Evolutionary conservation across 2,888 invertebrate genomes (phyloP).

Genomic region (Subacronicta megacephala): DNA sequence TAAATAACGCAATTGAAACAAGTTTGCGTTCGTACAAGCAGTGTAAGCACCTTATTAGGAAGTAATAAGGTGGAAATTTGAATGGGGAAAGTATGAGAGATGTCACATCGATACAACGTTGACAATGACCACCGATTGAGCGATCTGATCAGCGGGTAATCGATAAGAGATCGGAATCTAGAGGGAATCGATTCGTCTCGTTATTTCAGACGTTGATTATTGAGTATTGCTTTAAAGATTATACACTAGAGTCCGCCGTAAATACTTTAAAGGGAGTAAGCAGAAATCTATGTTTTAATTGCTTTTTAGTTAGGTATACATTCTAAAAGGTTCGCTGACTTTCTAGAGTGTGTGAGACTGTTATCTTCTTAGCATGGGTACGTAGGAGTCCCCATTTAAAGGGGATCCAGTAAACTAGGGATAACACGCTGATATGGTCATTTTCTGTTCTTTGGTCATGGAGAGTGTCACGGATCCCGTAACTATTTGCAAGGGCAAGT

Average conservation of each 20-base stretch:
- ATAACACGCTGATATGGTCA: too few relatives aligned
- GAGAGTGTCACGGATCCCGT: too few relatives aligned
- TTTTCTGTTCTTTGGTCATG: too few relatives aligned
- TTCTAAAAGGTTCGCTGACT: too few relatives aligned
- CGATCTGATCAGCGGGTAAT: conserved; percentile 71
- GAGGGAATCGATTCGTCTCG: conserved; percentile 70
- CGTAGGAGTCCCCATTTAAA: too few relatives aligned
- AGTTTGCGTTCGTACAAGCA: conserved; percentile 21
- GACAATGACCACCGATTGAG: conserved; percentile 81
- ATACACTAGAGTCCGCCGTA: conserved; percentile 35
- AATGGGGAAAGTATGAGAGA: conserved; percentile 54
- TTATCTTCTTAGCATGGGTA: too few relatives aligned
- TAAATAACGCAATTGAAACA: conserved; percentile 24
- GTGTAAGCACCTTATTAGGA: conserved; percentile 26
- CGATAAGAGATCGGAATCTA: conserved; percentile 74
- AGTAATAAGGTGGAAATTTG: conserved; percentile 57
- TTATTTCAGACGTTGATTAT: conserved; percentile 75
- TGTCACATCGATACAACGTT: conserved; percentile 71
- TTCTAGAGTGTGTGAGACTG: too few relatives aligned
- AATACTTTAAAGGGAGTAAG: conserved; percentile 8
- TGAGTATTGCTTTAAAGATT: conserved; percentile 47
- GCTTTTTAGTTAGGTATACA: too few relatives aligned
- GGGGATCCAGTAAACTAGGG: too few relatives aligned
- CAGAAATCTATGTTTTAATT: too few relatives aligned
- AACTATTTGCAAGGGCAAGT: too few relatives aligned